These are phyloP conservation scores for Burhinus oedicnemus DNA, from an alignment of 2,113 vertebrate genomes.

Conservation along the genomic window DNA sequence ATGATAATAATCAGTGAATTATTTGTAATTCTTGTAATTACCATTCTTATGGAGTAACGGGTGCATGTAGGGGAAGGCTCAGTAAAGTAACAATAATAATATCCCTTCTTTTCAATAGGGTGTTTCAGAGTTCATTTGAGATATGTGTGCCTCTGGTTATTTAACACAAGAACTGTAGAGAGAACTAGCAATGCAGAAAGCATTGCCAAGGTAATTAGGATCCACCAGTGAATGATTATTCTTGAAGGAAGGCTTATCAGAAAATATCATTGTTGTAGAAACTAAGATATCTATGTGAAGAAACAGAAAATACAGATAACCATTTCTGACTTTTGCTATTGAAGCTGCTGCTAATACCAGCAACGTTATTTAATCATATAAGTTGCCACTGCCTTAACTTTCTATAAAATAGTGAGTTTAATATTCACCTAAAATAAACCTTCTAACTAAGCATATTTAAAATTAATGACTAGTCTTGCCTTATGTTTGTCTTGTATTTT, in stretches of 20 bases:
- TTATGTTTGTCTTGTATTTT: neutral
- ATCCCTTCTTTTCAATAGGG: fast-evolving
- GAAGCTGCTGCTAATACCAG: neutral
- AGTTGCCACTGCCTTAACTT: neutral
- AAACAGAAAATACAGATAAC: neutral
- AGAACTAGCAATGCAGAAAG: neutral
- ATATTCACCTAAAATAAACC: neutral
- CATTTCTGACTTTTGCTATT: neutral
- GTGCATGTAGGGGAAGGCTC: neutral
- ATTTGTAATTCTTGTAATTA: neutral
- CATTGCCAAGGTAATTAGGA: neutral
- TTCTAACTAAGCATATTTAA: neutral
- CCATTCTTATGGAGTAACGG: neutral
- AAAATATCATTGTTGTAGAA: neutral
- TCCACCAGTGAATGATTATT: neutral
- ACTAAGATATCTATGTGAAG: neutral
- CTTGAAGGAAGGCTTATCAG: neutral
- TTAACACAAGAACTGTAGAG: neutral
- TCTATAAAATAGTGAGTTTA: neutral
- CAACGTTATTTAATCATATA: neutral
- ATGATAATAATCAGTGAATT: neutral
- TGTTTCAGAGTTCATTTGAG: neutral
- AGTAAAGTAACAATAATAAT: neutral
- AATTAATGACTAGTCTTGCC: neutral
- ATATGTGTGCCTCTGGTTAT: neutral